Base-by-base conservation (phyloP, 1,140 invertebrate genomes). In the Brachionus rotundiformis region DNA sequence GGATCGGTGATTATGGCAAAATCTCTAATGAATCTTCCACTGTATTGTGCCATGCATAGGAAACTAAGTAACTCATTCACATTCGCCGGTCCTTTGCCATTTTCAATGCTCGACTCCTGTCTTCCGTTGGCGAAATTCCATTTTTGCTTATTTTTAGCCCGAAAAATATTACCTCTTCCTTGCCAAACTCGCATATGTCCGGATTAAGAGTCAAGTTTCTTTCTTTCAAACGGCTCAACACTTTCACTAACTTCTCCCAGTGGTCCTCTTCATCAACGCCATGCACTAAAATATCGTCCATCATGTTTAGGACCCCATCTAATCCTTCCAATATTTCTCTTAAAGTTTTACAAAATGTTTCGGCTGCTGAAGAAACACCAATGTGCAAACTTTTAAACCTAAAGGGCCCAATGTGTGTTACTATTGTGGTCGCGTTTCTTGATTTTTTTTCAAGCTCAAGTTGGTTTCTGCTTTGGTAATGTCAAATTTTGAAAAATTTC, bases 371-470 rank as follows among this genome's bases (percentile, higher is more conserved):
- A 23, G 54, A 23, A 25, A 61, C 25, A 16, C 54, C 54, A n/a
- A 61, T 61, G 54, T 61, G 16, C 10, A 61, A 10, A 23, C 54
- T 1, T 25, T 61, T 61, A 25, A 23, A 61, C 7, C 19, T 16
- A 23, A 23, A 61, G 6, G 25, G 54, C 3, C 54, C 54, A 61
- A 61, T 61, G 54, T 61, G 54, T 25, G 54, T 19, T 36, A 25
- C 29, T 16, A 47, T 47, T 16, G 29, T 41, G 8, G 36, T 73
- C 19, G 23, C 16, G 19, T 47, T 39, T 16, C 85, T 82, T 49
- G 77, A 82, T 36, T 82, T 81, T 63, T 82, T 44, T 39, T 83
- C 81, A 10, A 86, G 82, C 77, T 36, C 33, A 36, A 36, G 33
- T 36, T n/a, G n/a, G n/a, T n/a, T n/a, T n/a, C n/a, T n/a, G n/a